Evolutionary conservation across 2,797 vertebrate genomes (phyloP), one percentile per base, ranked within the genome.

Genomic region (Heteromormyrus szaboi): DNA sequence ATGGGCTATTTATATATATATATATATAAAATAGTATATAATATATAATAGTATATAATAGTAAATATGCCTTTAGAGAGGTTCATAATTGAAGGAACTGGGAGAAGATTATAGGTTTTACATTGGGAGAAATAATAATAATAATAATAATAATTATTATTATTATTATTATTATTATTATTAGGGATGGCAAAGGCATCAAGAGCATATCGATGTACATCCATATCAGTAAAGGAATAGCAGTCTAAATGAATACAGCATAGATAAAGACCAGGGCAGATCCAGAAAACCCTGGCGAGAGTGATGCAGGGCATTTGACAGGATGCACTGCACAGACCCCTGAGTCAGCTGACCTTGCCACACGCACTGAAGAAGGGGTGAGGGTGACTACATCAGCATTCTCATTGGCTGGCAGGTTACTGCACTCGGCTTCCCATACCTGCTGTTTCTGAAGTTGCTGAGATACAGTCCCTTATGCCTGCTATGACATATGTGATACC

Each of bases 341-440:
- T 54, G 62, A 68, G 89, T 92, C 88, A 92, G 89, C 90, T 93
- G 94, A 95, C 95, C 95, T 96, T 96, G 95, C 95, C 94, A 93
- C 94, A 94, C 93, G 90, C 91, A 92, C 92, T 91, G 92, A 90
- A 90, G 94, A 96, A 94, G 93, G 33, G 92, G 89, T 19, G 33
- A 76, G 90, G 93, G 91, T 94, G 94, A 94, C 93, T 93, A 94
- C 93, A 95, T 95, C 93, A 93, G 92, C 94, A 94, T 95, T 96
- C 94, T 95, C 95, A 95, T 95, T 96, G 95, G 95, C 95, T 94
- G 94, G 93, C 95, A 92, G 95, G n/a, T 95, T 95, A 96, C 95
- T 95, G 93, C 95, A 92, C 41, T 48, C 19, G 0, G 79, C 17
- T 48, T 46, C 17, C 19, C 79, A 83, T 46, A 2, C 44, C 19